These are phyloP conservation scores for Adela reaumurella DNA, from an alignment of 2,888 invertebrate genomes.

Conservation along the genomic window DNA sequence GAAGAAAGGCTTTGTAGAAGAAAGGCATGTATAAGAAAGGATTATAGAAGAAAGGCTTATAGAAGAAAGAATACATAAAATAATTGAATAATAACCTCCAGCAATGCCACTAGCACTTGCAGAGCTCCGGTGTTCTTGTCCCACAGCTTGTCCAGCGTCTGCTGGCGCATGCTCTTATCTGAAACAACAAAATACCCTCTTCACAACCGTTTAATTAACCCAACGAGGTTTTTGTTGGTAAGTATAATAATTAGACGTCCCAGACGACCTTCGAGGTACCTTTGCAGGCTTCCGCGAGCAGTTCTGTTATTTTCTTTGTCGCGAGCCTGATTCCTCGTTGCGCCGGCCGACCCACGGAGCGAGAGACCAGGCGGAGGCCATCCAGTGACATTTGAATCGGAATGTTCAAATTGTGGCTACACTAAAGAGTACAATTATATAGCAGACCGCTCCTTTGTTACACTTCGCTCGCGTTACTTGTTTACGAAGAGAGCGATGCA, in stretches of 20 bases:
- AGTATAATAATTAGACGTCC: neutral
- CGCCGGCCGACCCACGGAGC: neutral
- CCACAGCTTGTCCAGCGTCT: slow-evolving; percentile 56
- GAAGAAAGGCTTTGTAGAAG: too few species aligned
- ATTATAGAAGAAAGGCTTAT: too few species aligned
- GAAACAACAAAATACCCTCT: too few species aligned
- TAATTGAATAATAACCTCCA: slow-evolving; percentile 39
- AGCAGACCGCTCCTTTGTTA: too few species aligned
- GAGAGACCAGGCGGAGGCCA: neutral
- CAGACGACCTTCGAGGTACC: neutral
- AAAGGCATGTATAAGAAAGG: too few species aligned
- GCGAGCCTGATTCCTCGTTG: neutral
- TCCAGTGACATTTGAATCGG: neutral
- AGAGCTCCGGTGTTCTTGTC: slow-evolving; percentile 53
- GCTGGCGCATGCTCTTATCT: slow-evolving; percentile 58
- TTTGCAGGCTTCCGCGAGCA: neutral
- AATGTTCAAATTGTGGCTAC: neutral
- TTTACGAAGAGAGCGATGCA: too few species aligned
- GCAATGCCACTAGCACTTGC: slow-evolving; percentile 48
- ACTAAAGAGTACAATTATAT: too few species aligned
- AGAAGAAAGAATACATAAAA: too few species aligned
- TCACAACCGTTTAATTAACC: too few species aligned
- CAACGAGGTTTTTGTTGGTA: too few species aligned
- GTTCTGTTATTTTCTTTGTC: neutral
- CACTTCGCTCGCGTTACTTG: too few species aligned